Evolutionary conservation across 2,797 vertebrate species (phyloP).

Genomic region (Galago senegalensis): DNA sequence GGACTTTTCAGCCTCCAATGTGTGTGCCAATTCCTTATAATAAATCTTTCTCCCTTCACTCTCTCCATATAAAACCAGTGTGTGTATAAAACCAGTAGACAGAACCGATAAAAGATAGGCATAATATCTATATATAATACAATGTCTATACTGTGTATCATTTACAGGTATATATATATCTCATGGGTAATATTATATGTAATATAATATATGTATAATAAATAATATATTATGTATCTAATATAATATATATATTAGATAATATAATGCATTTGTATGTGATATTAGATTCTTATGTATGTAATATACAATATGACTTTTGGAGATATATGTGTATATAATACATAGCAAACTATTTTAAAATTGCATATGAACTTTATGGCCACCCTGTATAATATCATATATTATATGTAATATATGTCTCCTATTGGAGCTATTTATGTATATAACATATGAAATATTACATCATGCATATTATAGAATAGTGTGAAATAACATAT

Average conservation of each 20-base stretch:
- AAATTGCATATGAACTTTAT: too few species aligned
- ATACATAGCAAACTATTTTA: background rate
- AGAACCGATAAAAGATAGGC: background rate
- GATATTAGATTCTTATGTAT: background rate
- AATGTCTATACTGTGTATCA: background rate
- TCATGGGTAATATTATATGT: background rate
- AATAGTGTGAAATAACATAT: background rate
- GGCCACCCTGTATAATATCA: background rate
- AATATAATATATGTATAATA: background rate
- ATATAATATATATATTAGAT: background rate
- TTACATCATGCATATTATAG: background rate
- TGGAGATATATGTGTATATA: background rate
- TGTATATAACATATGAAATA: background rate
- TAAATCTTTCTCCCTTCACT: background rate
- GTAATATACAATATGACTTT: too few species aligned
- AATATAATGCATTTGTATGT: background rate
- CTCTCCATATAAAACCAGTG: background rate
- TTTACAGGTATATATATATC: background rate
- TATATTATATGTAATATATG: background rate
- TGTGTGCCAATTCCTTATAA: background rate
- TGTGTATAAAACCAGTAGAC: background rate
- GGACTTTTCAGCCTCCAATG: background rate
- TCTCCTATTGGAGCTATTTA: background rate
- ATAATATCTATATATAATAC: background rate
- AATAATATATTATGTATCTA: background rate